Percentiles rank a stretch among this genome's conserved stretches.
Conservation (phyloP, 2,113 vertebrate genomes). For the Tretioscincus oriximinensis region DNA sequence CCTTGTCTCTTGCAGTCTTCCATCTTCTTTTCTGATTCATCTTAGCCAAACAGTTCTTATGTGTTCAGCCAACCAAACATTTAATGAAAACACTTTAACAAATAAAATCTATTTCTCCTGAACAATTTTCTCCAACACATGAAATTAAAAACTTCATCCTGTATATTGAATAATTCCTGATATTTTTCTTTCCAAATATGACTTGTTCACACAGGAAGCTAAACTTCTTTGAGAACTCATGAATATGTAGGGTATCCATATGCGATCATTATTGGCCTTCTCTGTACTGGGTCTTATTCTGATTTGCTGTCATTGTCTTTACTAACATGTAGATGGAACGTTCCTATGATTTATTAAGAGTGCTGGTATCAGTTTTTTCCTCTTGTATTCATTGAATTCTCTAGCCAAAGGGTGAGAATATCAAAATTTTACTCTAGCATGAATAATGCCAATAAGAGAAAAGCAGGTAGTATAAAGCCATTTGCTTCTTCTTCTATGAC, state of each 20-base stretch:
- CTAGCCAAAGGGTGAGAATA: background rate
- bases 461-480: background rate
- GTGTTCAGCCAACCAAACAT: background rate
- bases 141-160: background rate
- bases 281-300: too few species aligned
- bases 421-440: background rate
- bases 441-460: background rate
- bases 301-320: too few species aligned
- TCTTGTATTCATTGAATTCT: background rate
- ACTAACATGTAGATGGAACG: too few species aligned
- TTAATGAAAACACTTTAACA: background rate
- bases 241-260: too few species aligned
- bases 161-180: background rate
- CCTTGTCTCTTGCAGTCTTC: too few species aligned
- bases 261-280: too few species aligned
- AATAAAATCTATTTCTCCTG: background rate
- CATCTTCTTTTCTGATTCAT: too few species aligned
- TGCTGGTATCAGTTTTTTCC: background rate
- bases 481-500: background rate
- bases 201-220: too few species aligned
- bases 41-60: too few species aligned
- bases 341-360: background rate
- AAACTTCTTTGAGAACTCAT: too few species aligned
- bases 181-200: background rate
- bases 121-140: background rate